These are phyloP conservation scores for Sturmia bella DNA, from an alignment of 2,888 invertebrate genomes.

Conservation along the genomic window DNA sequence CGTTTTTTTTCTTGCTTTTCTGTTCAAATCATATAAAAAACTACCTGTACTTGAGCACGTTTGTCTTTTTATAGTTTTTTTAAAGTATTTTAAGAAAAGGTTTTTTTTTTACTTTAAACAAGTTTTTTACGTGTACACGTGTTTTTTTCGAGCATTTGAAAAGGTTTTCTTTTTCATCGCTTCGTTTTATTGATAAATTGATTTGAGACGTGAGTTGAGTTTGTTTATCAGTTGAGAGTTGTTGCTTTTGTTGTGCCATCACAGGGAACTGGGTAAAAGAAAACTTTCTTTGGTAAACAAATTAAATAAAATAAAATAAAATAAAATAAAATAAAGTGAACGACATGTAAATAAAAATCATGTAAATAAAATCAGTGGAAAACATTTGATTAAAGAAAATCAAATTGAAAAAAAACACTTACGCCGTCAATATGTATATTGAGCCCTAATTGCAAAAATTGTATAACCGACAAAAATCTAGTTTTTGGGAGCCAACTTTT, in stretches of 20 bases:
- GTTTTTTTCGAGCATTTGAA: conserved; percentile 11
- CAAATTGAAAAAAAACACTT: too few relatives aligned
- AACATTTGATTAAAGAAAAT: too few relatives aligned
- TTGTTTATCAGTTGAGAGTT: conserved; percentile 23
- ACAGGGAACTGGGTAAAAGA: conserved; percentile 15
- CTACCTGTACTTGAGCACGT: conserved; percentile 51
- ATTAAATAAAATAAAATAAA: not conserved
- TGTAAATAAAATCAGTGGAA: not conserved
- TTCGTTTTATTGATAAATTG: conserved; percentile 65
- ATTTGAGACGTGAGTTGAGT: conserved; percentile 67
- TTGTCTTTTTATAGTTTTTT: conserved; percentile 27
- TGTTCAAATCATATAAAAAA: conserved; percentile 3
- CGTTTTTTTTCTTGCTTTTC: conserved; percentile 6
- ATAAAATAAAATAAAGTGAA: not conserved
- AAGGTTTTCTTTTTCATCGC: conserved; percentile 36
- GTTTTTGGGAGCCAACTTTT: too few relatives aligned
- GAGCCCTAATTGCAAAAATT: too few relatives aligned
- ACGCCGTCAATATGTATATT: too few relatives aligned
- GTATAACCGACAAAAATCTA: too few relatives aligned
- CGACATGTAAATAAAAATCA: not conserved
- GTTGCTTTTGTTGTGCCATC: not conserved
- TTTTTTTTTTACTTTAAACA: not conserved
- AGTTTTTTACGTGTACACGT: not conserved
- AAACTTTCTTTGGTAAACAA: conserved; percentile 49
- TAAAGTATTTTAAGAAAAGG: conserved; percentile 13